These are phyloP conservation scores for Nymphicus hollandicus DNA, from an alignment of 2,113 vertebrate genomes.

Conservation along the genomic window DNA sequence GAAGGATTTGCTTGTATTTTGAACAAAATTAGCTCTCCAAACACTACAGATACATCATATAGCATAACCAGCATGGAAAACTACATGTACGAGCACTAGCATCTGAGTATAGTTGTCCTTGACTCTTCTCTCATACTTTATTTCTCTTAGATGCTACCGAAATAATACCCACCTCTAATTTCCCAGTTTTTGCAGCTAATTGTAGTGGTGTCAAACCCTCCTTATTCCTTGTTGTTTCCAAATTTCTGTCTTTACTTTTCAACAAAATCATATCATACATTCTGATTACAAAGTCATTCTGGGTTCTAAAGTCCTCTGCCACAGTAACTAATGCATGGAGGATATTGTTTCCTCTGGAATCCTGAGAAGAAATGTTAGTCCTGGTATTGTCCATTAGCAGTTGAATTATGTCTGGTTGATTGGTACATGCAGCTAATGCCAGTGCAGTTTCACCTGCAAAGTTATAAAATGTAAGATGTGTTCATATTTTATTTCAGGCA, in stretches of 20 bases:
- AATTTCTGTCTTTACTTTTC: constrained; percentile 67
- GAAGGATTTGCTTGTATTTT: background rate
- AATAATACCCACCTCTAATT: constrained; percentile 71
- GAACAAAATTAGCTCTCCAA: background rate
- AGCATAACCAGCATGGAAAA: background rate
- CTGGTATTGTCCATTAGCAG: constrained; percentile 77
- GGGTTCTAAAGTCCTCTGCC: constrained; percentile 76
- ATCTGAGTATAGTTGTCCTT: background rate
- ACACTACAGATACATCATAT: background rate
- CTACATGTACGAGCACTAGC: background rate
- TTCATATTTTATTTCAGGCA: background rate
- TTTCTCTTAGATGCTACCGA: background rate
- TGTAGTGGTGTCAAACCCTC: constrained; percentile 76
- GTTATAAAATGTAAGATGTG: background rate
- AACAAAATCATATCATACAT: constrained; percentile 81
- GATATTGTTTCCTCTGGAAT: constrained; percentile 80
- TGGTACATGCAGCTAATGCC: constrained; percentile 80
- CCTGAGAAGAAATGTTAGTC: constrained; percentile 75
- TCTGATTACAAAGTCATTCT: constrained; percentile 77
- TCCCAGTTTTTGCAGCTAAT: constrained; percentile 80
- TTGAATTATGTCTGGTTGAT: constrained; percentile 79
- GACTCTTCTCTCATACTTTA: background rate
- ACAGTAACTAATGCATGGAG: constrained; percentile 78
- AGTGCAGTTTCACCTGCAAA: constrained; percentile 76
- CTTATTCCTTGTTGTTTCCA: constrained; percentile 76